These are phyloP conservation scores for Zaprionus inermis DNA, from an alignment of 1,140 invertebrate species.

Conservation along the genomic window DNA sequence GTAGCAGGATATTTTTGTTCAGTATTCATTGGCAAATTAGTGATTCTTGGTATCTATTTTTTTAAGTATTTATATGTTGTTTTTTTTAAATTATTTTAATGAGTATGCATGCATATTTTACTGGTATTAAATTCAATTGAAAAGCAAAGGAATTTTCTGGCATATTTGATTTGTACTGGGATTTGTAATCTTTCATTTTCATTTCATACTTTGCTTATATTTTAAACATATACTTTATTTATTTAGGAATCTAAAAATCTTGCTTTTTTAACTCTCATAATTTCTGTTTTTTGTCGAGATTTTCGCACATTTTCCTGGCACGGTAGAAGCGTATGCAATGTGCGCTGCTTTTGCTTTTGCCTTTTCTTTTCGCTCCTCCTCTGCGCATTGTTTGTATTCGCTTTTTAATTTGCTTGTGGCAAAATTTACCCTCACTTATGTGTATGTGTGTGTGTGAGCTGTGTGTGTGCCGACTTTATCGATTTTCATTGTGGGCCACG, in stretches of 20 bases:
- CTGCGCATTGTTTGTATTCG: slow-evolving; percentile 2
- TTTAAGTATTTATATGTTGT: not conserved
- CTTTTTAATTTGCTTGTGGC: slow-evolving; percentile 49
- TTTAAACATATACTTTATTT: not conserved
- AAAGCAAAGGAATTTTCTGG: not conserved
- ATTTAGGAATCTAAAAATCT: not conserved
- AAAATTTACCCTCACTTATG: slow-evolving; percentile 37
- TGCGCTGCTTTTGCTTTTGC: not conserved
- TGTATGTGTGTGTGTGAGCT: slow-evolving; percentile 19
- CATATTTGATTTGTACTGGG: too few relatives aligned
- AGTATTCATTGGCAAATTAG: slow-evolving; percentile 5
- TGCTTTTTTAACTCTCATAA: not conserved
- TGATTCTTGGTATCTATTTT: not conserved
- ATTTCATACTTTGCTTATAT: not conserved
- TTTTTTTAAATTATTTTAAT: not conserved
- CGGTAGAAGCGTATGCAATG: slow-evolving; percentile 7
- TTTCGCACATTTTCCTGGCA: too few relatives aligned
- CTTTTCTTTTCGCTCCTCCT: not conserved
- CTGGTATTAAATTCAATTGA: not conserved
- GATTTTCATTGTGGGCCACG: slow-evolving; percentile 44
- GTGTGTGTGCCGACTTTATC: slow-evolving; percentile 33
- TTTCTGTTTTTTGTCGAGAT: not conserved
- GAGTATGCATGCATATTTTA: not conserved
- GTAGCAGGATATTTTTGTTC: not conserved
- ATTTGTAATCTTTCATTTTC: not conserved